Evolutionary conservation across 2,888 invertebrate genomes (phyloP).

Genomic region (Euphydryas editha): DNA sequence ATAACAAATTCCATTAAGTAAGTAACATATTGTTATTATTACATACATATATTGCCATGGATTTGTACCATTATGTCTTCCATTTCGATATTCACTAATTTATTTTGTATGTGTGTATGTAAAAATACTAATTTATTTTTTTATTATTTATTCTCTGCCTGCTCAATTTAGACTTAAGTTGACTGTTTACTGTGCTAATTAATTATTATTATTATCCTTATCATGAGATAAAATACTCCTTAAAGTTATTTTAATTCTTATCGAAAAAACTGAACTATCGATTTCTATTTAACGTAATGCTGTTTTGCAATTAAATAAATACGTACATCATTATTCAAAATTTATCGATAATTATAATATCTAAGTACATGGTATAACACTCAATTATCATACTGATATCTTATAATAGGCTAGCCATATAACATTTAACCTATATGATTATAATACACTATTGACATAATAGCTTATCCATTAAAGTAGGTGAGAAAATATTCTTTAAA

Average conservation of each 20-base stretch:
- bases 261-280: conserved; percentile 11
- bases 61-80: conserved; percentile 79
- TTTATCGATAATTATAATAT: conserved; percentile 36
- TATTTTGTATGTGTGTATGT: too few species aligned
- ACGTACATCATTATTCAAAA: conserved; percentile 20
- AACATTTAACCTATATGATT: conserved; percentile 44
- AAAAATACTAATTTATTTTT: conserved; percentile 49
- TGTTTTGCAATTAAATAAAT: conserved; percentile 25
- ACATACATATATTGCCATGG: conserved; percentile 61
- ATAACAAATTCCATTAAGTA: conserved; percentile 53
- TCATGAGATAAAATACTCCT: conserved; percentile 17
- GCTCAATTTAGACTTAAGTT: conserved; percentile 68
- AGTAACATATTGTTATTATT: conserved; percentile 51
- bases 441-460: conserved; percentile 40
- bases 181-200: conserved; percentile 49
- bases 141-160: conserved; percentile 65
- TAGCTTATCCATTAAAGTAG: conserved; percentile 43
- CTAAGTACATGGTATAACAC: conserved; percentile 48
- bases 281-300: conserved; percentile 24
- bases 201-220: conserved; percentile 42
- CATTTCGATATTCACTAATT: conserved; percentile 72
- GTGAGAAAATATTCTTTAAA: conserved; percentile 50
- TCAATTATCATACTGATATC: conserved; percentile 42
- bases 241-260: conserved; percentile 7
- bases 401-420: conserved; percentile 53